Conservation (phyloP, 2,113 vertebrate species). For the Ellobius talpinus region DNA sequence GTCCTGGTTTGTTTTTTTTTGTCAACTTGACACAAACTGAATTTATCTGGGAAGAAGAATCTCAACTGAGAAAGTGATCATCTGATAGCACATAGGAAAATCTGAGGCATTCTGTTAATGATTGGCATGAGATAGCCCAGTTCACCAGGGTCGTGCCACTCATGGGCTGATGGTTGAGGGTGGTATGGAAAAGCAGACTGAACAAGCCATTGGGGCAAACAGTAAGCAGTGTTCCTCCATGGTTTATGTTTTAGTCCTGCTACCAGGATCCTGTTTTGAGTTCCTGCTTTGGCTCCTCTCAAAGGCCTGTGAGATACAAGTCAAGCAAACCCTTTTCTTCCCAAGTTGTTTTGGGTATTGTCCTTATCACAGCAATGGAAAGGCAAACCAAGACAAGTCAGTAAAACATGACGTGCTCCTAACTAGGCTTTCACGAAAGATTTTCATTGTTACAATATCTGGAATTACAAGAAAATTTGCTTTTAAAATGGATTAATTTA, state of each 20-base stretch:
- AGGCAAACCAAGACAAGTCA: neutral
- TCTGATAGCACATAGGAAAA: neutral
- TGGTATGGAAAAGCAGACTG: neutral
- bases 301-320: neutral
- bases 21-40: neutral
- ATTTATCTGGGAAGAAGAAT: neutral
- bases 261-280: neutral
- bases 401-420: constrained; percentile 69
- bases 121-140: neutral
- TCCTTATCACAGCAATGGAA: neutral
- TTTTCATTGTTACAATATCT: constrained; percentile 50
- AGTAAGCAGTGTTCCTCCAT: neutral
- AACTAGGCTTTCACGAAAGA: constrained; percentile 35
- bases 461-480: constrained; percentile 70
- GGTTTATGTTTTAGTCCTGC: neutral
- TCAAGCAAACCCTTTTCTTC: neutral
- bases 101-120: neutral
- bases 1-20: neutral
- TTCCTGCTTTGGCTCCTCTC: neutral
- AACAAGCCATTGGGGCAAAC: neutral
- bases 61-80: neutral
- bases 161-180: neutral
- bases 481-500: constrained; percentile 78
- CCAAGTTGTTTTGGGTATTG: neutral
- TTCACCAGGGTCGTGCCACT: neutral